Percentiles rank a stretch among this genome's conserved stretches.
phyloP scores from a whole-genome alignment of 2,113 vertebrate genomes.

The Tragelaphus imberbis region DNA sequence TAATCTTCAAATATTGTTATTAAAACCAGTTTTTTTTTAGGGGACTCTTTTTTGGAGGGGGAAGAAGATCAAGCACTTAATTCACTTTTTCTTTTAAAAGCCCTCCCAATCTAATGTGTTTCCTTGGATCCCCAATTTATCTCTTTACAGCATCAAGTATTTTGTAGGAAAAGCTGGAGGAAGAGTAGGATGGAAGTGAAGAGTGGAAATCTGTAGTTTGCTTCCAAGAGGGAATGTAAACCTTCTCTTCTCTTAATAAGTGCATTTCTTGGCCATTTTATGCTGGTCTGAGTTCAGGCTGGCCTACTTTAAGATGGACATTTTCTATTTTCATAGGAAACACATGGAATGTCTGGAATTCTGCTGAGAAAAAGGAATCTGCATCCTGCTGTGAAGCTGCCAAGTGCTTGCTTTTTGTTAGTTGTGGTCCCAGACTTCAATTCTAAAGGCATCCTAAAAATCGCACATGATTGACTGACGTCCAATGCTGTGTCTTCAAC shows the following conservation, averaged over 20 bases:
- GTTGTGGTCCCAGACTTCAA: constrained; percentile 63
- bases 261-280: constrained; percentile 25
- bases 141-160: background rate
- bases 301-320: constrained; percentile 62
- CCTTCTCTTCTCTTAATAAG: background rate
- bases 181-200: background rate
- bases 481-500: constrained; percentile 47
- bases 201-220: background rate
- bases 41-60: background rate
- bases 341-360: constrained; percentile 80
- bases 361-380: constrained; percentile 75
- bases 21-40: background rate
- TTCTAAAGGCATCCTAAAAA: constrained; percentile 69
- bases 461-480: constrained; percentile 52
- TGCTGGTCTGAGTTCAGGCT: constrained; percentile 34
- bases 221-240: background rate
- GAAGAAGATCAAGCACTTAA: background rate
- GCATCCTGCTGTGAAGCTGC: constrained; percentile 76
- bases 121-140: background rate
- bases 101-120: background rate
- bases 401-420: constrained; percentile 51
- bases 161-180: background rate
- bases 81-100: background rate
- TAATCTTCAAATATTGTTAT: constrained; percentile 20
- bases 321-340: constrained; percentile 77